Evolutionary conservation across 2,888 invertebrate species (phyloP).

Genomic region (Apocheima hispidaria): DNA sequence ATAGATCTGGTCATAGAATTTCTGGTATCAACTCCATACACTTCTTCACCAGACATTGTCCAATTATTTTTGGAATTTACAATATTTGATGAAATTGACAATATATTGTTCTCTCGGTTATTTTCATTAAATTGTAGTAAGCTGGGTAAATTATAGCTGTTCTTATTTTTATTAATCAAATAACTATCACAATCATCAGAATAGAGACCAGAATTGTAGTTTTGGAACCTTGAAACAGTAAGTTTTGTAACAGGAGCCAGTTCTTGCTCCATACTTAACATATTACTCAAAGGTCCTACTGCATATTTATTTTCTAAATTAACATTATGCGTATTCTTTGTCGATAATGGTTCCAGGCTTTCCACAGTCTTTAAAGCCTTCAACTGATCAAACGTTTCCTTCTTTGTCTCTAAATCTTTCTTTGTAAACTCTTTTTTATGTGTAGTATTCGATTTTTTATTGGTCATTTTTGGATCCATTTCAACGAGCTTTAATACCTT

Average conservation of each 20-base stretch:
- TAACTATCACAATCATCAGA: not conserved
- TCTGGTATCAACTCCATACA: not conserved
- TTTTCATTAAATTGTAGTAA: not conserved
- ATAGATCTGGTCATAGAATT: not conserved
- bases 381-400: not conserved
- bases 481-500: slow-evolving; percentile 5
- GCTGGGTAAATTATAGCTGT: not conserved
- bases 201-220: not conserved
- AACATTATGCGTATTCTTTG: not conserved
- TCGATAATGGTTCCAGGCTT: not conserved
- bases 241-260: not conserved
- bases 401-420: not conserved
- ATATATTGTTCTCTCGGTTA: not conserved
- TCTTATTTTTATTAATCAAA: not conserved
- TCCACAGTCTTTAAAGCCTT: not conserved
- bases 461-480: not conserved
- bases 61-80: not conserved
- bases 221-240: not conserved
- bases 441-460: too few species aligned
- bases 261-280: not conserved
- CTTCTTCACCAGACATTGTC: not conserved
- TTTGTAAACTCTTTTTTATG: not conserved
- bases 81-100: not conserved
- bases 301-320: not conserved
- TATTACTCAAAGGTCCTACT: not conserved